A percentile compares a stretch with the other conserved stretches of the same genome.
These are phyloP conservation scores for Drosophila azteca DNA, from an alignment of 1,140 invertebrate genomes.

Conservation along the genomic window DNA sequence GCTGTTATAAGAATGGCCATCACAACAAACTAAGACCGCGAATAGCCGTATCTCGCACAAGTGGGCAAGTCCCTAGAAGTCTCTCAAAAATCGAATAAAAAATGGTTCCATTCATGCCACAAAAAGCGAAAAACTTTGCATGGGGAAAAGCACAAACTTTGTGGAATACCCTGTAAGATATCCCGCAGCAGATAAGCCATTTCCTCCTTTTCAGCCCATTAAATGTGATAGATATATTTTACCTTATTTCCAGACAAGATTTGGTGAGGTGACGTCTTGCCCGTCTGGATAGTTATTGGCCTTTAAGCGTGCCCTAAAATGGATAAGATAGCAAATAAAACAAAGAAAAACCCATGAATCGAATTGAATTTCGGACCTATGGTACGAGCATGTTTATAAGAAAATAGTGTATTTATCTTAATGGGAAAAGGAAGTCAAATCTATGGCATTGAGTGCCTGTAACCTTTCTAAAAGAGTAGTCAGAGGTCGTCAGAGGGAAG, in stretches of 20 bases:
- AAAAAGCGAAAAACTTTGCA: conserved; percentile 1
- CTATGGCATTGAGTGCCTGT: no score
- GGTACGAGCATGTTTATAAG: no score
- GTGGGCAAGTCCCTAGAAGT: conserved; percentile 16
- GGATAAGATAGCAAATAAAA: no score
- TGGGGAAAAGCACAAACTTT: conserved; percentile 2
- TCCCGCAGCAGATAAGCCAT: conserved; percentile 3
- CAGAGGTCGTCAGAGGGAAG: background rate
- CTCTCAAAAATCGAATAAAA: conserved; percentile 36
- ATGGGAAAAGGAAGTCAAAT: no score
- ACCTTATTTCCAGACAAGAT: background rate
- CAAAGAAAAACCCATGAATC: no score
- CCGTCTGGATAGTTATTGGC: conserved; percentile 4
- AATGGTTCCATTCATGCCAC: conserved; percentile 28
- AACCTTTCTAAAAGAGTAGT: conserved; percentile 6
- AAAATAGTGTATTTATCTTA: no score
- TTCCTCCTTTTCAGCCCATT: conserved; percentile 11
- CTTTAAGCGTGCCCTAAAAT: conserved; percentile 23
- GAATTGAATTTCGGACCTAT: no score
- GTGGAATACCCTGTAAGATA: conserved; percentile 24
- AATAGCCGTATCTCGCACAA: conserved; percentile 13
- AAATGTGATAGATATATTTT: background rate
- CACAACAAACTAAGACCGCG: conserved; percentile 33
- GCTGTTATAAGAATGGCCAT: conserved; percentile 32
- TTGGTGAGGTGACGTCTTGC: conserved; percentile 13